A percentile compares a stretch with the other conserved stretches of the same genome.
Evolutionary conservation across 2,888 invertebrate species (phyloP).

Genomic region (Agrotis exclamationis): DNA sequence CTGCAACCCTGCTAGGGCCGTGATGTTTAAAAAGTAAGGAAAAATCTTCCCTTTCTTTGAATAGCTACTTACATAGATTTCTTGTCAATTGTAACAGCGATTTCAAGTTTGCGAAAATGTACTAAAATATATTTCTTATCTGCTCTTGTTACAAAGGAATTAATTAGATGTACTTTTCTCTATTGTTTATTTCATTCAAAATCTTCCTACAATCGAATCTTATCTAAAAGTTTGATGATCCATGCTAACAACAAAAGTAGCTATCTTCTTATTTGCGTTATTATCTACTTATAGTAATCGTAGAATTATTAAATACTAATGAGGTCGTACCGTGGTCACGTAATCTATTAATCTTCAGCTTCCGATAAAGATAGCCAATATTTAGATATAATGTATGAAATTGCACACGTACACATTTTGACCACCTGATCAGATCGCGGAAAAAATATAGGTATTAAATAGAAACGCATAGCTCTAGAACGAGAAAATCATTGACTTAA

Average conservation of each 20-base stretch:
- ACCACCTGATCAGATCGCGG: neutral
- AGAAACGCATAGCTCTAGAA: slow-evolving; percentile 13
- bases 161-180: neutral
- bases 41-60: neutral
- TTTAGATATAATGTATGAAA: slow-evolving; percentile 6
- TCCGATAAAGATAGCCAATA: slow-evolving; percentile 19
- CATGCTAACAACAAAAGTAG: neutral
- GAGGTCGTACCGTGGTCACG: neutral
- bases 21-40: neutral
- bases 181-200: neutral
- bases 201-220: neutral
- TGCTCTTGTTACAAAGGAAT: neutral
- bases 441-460: neutral
- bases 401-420: slow-evolving; percentile 18
- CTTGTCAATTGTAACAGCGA: neutral
- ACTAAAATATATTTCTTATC: no score
- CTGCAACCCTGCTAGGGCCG: neutral
- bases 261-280: neutral
- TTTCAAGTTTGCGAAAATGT: neutral
- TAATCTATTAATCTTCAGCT: slow-evolving; percentile 41
- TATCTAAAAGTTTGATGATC: slow-evolving; percentile 6
- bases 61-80: neutral
- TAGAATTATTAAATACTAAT: slow-evolving; percentile 15
- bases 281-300: slow-evolving; percentile 23
- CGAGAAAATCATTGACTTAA: no score